Percentiles rank a stretch among this genome's conserved stretches.
These are phyloP conservation scores for Cochlearius cochlearius DNA, from an alignment of 2,113 vertebrate species.

Conservation along the genomic window DNA sequence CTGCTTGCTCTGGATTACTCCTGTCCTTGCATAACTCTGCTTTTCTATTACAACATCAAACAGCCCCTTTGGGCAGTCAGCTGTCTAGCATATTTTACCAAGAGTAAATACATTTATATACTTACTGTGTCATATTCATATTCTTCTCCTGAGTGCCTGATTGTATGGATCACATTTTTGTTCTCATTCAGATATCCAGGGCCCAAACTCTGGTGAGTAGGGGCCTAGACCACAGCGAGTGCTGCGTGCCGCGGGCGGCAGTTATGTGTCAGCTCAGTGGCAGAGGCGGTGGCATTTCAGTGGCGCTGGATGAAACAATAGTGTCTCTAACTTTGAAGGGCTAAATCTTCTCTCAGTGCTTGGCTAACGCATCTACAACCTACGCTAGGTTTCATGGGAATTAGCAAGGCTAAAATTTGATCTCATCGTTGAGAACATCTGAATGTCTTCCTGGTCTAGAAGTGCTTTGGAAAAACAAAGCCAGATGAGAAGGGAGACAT, in stretches of 20 bases:
- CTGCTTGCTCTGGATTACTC: rapidly evolving
- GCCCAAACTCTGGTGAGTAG: neutral
- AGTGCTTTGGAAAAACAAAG: neutral
- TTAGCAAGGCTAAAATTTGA: neutral
- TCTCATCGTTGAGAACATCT: neutral
- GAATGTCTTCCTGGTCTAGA: neutral
- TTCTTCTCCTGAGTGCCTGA: neutral
- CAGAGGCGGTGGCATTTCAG: constrained; percentile 6
- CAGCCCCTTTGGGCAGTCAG: neutral
- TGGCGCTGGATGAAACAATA: neutral
- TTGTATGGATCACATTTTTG: neutral
- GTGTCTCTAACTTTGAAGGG: neutral
- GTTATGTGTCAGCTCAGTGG: neutral
- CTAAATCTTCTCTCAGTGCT: neutral
- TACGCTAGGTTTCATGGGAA: neutral
- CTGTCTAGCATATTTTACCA: neutral
- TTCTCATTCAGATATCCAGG: neutral
- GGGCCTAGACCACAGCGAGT: neutral
- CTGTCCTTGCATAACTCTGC: neutral
- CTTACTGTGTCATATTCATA: neutral
- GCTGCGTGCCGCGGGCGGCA: neutral
- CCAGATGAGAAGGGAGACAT: neutral
- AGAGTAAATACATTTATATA: neutral
- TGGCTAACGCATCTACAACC: neutral
- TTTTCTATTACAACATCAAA: neutral